Evolutionary conservation across 2,888 invertebrate genomes (phyloP).

Genomic region (Drosophila peninsularis): DNA sequence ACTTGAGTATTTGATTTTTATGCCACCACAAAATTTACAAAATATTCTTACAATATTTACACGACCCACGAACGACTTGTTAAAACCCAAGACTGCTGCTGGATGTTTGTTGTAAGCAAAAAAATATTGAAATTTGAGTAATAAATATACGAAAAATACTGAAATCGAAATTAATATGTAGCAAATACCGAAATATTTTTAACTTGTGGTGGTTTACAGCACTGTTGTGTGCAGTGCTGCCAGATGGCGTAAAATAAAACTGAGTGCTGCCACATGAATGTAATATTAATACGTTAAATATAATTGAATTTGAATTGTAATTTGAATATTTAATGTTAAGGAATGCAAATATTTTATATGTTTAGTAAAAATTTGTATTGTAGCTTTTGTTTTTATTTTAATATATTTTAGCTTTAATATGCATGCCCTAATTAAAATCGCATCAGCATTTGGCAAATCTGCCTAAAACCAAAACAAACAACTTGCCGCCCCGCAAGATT

Average conservation of each 20-base stretch:
- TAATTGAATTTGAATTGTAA: not conserved
- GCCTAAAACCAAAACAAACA: constrained; percentile 61
- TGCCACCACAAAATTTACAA: constrained; percentile 19
- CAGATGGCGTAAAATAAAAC: constrained; percentile 23
- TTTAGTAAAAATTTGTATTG: not conserved
- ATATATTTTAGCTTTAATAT: not conserved
- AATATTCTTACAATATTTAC: constrained; percentile 63
- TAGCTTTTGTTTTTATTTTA: not conserved
- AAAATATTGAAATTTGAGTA: constrained; percentile 19
- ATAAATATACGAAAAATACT: constrained; percentile 41
- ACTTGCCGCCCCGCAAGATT: constrained; percentile 70
- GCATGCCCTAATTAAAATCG: constrained; percentile 57
- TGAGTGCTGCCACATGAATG: not conserved
- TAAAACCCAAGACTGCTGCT: constrained; percentile 47
- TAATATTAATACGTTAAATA: too few species aligned
- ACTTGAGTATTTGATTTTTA: constrained; percentile 19
- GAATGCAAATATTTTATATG: not conserved
- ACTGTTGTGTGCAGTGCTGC: constrained; percentile 14
- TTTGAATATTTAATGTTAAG: not conserved
- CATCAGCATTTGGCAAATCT: constrained; percentile 50
- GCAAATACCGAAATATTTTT: constrained; percentile 10
- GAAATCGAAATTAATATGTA: not conserved
- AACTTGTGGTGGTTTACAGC: constrained; percentile 2
- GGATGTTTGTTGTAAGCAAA: constrained; percentile 9
- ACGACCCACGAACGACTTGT: constrained; percentile 66